Conservation (phyloP, 2,888 invertebrate species). For the Gastrophysa polygoni region DNA sequence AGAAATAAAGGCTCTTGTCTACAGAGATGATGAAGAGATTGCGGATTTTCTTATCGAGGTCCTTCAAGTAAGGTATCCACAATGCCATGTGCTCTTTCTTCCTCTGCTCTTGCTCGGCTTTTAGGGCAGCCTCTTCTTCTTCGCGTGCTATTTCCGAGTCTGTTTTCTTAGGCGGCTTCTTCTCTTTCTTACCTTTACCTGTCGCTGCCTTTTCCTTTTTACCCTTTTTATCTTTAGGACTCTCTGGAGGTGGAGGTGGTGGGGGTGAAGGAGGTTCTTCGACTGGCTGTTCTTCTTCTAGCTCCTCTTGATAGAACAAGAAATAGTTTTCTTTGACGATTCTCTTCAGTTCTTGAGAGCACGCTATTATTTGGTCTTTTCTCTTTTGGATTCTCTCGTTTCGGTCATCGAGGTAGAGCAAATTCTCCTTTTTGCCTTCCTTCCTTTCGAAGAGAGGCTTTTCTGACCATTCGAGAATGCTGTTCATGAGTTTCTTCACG, state of each 20-base stretch:
- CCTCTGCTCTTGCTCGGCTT: conserved; percentile 55
- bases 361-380: conserved; percentile 59
- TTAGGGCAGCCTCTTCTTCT: conserved; percentile 54
- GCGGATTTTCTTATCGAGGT: conserved; percentile 57
- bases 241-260: conserved; percentile 17
- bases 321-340: conserved; percentile 70
- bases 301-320: conserved; percentile 62
- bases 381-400: conserved; percentile 62
- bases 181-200: conserved; percentile 25
- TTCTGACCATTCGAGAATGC: conserved; percentile 74
- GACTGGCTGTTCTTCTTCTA: background rate
- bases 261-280: background rate
- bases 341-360: conserved; percentile 64
- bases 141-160: conserved; percentile 38
- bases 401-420: conserved; percentile 65
- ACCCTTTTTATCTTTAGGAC: conserved; percentile 28
- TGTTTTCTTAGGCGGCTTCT: conserved; percentile 37
- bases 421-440: conserved; percentile 64
- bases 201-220: conserved; percentile 30
- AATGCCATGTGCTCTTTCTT: conserved; percentile 50
- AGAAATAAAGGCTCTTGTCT: conserved; percentile 58
- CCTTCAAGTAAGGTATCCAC: conserved; percentile 42
- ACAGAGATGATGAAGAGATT: conserved; percentile 28
- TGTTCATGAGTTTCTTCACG: conserved; percentile 62
- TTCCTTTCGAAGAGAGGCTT: conserved; percentile 77